Base-by-base conservation (phyloP, 64 coral and sea anemone genomes). In the Acropora yongei region DNA sequence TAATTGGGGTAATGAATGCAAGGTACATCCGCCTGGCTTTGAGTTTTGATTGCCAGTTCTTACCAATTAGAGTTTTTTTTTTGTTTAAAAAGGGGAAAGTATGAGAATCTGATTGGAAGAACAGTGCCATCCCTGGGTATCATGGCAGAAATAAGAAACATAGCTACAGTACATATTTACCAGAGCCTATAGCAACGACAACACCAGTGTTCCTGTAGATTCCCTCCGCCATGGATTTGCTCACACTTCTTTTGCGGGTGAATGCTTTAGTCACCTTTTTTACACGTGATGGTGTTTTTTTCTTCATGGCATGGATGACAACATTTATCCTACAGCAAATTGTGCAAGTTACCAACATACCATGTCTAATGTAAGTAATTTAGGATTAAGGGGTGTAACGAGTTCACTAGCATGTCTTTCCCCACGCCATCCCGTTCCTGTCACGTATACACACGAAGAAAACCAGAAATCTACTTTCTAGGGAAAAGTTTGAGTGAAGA, bases 281-380 rank as follows among this genome's bases (percentile, higher is more conserved):
- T 53, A 53, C 50, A 53, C 50, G 50, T 53, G 50, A 53, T 53
- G 50, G 50, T 53, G 50, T 53, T 53, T 53, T 65, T 65, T 2
- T 83, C 80, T 83, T 83, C 51, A 58, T 83, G 80, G 8, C 53
- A 83, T n/a, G 80, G 80, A 58, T 83, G 51, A 83, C 80, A 65
- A 60, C 55, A 83, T 11, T 65, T 83, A 51, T 51, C 46, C 46
- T 79, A 20, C 0, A 79, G 77, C 77, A 79, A 2, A 79, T 53
- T 78, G 7, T 45, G 1, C 77, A 79, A 53, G 77, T 51, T 53
- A 51, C 51, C 76, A 78, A 78, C 76, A 78, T 78, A 78, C 76
- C 76, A 45, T 78, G 76, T 48, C 76, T 78, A 78, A 78, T 45
- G 17, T 48, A 78, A 49, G 76, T 78, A 78, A 78, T 78, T 78